Evolutionary conservation across 2,888 invertebrate genomes (phyloP).

Genomic region (Mimumesa dahlbomi): DNA sequence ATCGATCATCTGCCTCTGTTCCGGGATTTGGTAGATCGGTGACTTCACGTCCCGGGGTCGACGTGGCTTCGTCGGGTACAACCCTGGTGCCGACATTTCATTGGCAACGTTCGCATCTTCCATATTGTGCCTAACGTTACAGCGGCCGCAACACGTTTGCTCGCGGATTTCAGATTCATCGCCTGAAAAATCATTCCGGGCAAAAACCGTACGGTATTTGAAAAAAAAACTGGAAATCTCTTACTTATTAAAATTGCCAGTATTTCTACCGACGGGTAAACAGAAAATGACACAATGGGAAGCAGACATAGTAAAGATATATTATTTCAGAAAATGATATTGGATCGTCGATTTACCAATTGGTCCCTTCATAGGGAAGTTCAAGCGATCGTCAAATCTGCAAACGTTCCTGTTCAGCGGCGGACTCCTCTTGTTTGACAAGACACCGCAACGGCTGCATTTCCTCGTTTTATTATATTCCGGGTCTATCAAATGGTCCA

Average conservation of each 20-base stretch:
- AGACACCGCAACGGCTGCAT: slow-evolving; percentile 62
- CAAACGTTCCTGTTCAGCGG: slow-evolving; percentile 45
- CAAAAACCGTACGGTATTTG: not conserved
- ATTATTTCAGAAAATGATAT: too few species aligned
- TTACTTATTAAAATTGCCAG: too few species aligned
- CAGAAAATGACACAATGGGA: not conserved
- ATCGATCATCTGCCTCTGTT: slow-evolving; percentile 31
- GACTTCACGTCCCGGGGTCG: slow-evolving; percentile 55
- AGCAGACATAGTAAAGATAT: not conserved
- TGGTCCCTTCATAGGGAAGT: slow-evolving; percentile 50
- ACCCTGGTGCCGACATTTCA: slow-evolving; percentile 30
- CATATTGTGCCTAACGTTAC: slow-evolving; percentile 31
- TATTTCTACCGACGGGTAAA: too few species aligned
- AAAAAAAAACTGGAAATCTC: not conserved
- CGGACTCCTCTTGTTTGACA: slow-evolving; percentile 42
- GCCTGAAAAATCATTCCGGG: slow-evolving; percentile 46
- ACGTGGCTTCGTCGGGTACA: slow-evolving; percentile 48
- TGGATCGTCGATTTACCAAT: slow-evolving; percentile 65
- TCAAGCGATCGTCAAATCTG: slow-evolving; percentile 57
- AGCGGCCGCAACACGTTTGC: slow-evolving; percentile 46
- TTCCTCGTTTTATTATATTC: slow-evolving; percentile 44
- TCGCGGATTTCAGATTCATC: slow-evolving; percentile 58
- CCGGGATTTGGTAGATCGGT: slow-evolving; percentile 48
- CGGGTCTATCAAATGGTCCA: slow-evolving; percentile 46
- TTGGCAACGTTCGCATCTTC: slow-evolving; percentile 7